Evolutionary conservation across 2,797 vertebrate species (phyloP).

Genomic region (Malacoctenus gilli): DNA sequence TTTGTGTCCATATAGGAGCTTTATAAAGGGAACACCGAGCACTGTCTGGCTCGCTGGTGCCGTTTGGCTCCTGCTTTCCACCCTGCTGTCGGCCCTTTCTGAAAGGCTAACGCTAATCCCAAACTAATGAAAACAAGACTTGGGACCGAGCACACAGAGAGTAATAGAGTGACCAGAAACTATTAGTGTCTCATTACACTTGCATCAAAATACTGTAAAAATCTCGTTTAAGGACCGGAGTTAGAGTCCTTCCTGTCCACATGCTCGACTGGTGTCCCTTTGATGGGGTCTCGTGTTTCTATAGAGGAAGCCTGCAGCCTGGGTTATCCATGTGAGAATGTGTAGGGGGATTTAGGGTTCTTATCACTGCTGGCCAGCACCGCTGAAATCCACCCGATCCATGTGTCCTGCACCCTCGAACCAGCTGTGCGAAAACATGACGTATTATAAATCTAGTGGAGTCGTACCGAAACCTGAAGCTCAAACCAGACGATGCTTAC

Average conservation of each 20-base stretch:
- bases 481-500: no score
- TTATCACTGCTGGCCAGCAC: conserved; percentile 46
- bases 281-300: conserved; percentile 18
- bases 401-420: not conserved
- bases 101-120: conserved; percentile 43
- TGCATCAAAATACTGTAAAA: not conserved
- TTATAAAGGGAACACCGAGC: no score
- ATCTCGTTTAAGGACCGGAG: not conserved
- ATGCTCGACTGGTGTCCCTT: conserved; percentile 10
- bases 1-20: not conserved
- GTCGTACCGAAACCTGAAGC: no score
- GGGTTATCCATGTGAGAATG: conserved; percentile 41
- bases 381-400: conserved; percentile 28
- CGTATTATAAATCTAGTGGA: no score
- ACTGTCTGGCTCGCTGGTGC: no score
- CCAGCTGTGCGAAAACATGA: not conserved
- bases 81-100: conserved; percentile 8
- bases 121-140: conserved; percentile 25
- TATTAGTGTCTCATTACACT: not conserved
- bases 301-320: conserved; percentile 16
- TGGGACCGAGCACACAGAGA: not conserved
- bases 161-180: not conserved
- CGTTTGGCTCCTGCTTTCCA: not conserved
- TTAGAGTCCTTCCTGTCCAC: not conserved
- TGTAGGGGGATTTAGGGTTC: conserved; percentile 30